Evolutionary conservation across 2,888 invertebrate genomes (phyloP).

Genomic region (Tridacna crocea): DNA sequence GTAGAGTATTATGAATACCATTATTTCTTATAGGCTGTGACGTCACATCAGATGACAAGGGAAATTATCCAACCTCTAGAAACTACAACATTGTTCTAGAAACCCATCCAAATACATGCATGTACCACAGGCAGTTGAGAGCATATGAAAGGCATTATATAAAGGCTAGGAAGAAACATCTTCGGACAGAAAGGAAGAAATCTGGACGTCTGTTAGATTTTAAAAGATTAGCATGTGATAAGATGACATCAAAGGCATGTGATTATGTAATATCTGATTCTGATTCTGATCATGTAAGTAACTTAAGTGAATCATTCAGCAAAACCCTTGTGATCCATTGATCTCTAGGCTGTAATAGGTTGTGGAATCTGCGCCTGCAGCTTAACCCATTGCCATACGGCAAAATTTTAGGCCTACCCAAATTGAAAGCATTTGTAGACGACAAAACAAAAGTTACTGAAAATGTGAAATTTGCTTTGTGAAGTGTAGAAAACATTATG

Average conservation of each 20-base stretch:
- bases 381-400: background rate
- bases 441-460: no score
- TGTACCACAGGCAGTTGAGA: conserved; percentile 69
- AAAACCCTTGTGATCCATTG: background rate
- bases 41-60: conserved; percentile 31
- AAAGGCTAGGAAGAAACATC: conserved; percentile 10
- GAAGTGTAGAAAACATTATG: no score
- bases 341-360: no score
- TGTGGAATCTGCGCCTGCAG: no score
- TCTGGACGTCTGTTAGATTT: conserved; percentile 12
- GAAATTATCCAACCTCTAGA: conserved; percentile 71
- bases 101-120: conserved; percentile 73
- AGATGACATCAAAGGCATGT: background rate
- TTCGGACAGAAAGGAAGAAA: background rate
- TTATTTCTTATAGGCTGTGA: conserved; percentile 66
- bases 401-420: no score
- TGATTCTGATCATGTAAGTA: conserved; percentile 9
- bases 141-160: conserved; percentile 64
- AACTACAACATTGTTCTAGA: conserved; percentile 78
- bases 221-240: background rate
- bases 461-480: no score
- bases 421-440: no score
- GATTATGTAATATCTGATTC: background rate
- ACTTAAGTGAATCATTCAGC: background rate
- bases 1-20: no score